Base-by-base conservation (phyloP, 1,140 invertebrate species). In the Muscidifurax raptorellus region DNA sequence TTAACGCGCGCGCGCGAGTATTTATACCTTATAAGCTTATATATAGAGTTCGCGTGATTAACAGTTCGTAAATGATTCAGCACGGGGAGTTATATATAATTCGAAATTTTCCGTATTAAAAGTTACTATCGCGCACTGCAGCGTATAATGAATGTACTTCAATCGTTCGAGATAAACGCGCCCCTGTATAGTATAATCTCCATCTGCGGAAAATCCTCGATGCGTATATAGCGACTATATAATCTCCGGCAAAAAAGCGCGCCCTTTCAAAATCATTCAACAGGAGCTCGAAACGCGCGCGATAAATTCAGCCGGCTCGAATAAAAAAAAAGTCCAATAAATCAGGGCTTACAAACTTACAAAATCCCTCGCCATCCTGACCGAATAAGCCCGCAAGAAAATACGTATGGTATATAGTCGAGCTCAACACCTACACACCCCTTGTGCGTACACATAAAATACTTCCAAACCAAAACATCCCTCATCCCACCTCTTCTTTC, bases 341-440 rank as follows among this genome's bases (percentile, higher is more conserved):
- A 77, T 77, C 75, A 66, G 22, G 30, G 78, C 30, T 52, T 22
- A 40, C 15, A 22, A 82, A 81, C 28, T 82, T 75, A 52, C 10
- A 75, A 59, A 69, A n/a, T 52, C 69, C 66, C 59, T n/a, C 15
- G n/a, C n/a, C 47, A 10, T 75, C 27, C 15, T 22, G 32, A 71
- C 72, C 72, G 44, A 80, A 69, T 59, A 69, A 67, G n/a, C 28
- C 36, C 64, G 59, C 79, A 80, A 67, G 64, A 80, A 59, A 69
- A 80, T 27, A 44, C n/a, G 30, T 27, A 66, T n/a, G n/a, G n/a
- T n/a, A n/a, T 59, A 7, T 59, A 25, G 64, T 10, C 75, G 13
- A 64, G 66, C 59, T 66, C 12, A 67, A 77, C 36, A 77, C 52
- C 75, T 77, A 59, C n/a, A 27, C 30, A 40, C n/a, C 15, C 66